Base-by-base conservation (phyloP, 2,888 invertebrate species). In the Rhamphomyia laevipes region DNA sequence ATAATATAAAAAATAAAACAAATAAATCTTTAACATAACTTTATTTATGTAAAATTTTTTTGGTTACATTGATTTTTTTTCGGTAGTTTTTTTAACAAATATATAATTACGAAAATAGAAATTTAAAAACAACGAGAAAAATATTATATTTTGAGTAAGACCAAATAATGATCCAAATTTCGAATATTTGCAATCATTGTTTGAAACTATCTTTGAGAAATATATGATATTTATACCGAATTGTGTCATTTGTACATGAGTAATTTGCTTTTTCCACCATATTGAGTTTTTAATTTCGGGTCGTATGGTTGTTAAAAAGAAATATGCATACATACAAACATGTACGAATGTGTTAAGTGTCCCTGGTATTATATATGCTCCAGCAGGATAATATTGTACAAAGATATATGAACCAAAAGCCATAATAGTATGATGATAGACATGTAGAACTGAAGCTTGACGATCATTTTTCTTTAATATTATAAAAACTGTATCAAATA, bases 241-340 rank as follows among this genome's bases (percentile, higher is more conserved):
- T 62, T 86, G 86, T 0, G 78, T 76, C 60, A 91, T 75, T 71
- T 92, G 91, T 52, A 88, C 60, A 58, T 82, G 81, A 0, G 91
- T 91, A 51, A 92, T 81, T 59, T 86, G 76, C 58, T 84, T 86
- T 65, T 91, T 92, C 83, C 87, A 85, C 82, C 84, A 84, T 1
- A 84, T 63, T 47, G 80, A 83, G 46, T 80, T 71, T 59, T 82
- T 84, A 60, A 82, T 75, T 43, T 75, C 74, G 0, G 85, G 84
- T 45, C 82, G 75, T 47, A 82, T 70, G 0, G 85, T 84, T 0
- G 86, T 77, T 48, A 86, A 60, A 9, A 87, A 74, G 63, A 91
- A 92, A 65, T 92, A 86, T 1, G 73, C 71, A 62, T 92, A 92
- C 90, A 92, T 91, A 23, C 88, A 64, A 1, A 78, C 64, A 61